Evolutionary conservation across 2,113 vertebrate species (phyloP), one percentile per base, ranked within the genome.

Genomic region (Salvelinus namaycush): DNA sequence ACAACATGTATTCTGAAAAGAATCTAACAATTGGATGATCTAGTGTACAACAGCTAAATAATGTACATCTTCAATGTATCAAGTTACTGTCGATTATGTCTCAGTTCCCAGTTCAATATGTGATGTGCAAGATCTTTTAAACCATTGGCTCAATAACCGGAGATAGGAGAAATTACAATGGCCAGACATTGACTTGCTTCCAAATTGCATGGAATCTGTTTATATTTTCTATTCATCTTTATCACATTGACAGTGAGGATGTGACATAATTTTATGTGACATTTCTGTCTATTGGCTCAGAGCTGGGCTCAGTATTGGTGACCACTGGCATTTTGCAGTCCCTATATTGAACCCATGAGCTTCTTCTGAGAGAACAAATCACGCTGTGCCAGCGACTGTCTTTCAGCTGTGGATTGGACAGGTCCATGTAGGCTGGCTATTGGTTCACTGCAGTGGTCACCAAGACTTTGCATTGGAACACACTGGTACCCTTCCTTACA

Each of bases 181-280:
- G n/a, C 11, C 24, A 54, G 49, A 71, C 49, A 54, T 9, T 54
- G 26, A 71, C 26, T 22, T 18, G 60, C 49, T 39, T 26, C 13
- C 65, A 69, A 74, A 34, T 27, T 29, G 65, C 20, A 59, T 26
- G 48, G 69, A 72, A 69, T 75, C 39, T 3, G 31, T 82, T 75
- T 57, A 69, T 54, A 66, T 70, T 66, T 74, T 34, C 27, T n/a
- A 31, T 14, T 64, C 48, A 48, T 70, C 16, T 9, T 81, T 65
- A 79, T 82, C 72, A 75, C 4, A 48, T 29, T 64, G 70, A 65
- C 60, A 24, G 16, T 34, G 69, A 79, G 78, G 76, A 84, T 72
- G 62, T 6, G 2, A 62, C 6, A 6, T 1, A 3, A 44, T 44
- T 34, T 2, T 79, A 24, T 44, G 39, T 81, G 75, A 76, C 79